Conservation (phyloP, 2,888 invertebrate genomes). For the Aporophyla nigra region DNA sequence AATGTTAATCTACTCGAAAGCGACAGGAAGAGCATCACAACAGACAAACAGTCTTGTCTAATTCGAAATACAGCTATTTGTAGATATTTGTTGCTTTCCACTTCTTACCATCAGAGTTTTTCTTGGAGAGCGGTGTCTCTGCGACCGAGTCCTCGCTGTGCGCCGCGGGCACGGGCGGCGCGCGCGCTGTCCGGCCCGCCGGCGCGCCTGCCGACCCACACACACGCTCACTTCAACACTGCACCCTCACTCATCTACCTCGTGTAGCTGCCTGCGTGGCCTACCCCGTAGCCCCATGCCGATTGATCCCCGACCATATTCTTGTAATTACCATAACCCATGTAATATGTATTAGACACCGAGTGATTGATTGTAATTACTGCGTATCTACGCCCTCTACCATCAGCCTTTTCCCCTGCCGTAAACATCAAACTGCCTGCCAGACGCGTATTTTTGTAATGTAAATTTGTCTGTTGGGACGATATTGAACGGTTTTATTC, state of each 20-base stretch:
- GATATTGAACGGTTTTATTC: constrained; percentile 46
- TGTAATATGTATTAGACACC: constrained; percentile 26
- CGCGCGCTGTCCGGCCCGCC: constrained; percentile 84
- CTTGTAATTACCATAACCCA: constrained; percentile 16
- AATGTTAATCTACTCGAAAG: constrained; percentile 79
- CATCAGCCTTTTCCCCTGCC: constrained; percentile 64
- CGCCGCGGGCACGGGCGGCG: constrained; percentile 92
- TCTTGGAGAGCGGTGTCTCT: constrained; percentile 95
- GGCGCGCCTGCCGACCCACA: constrained; percentile 89
- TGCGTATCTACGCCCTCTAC: constrained; percentile 50
- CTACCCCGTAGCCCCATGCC: constrained; percentile 16
- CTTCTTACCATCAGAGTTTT: constrained; percentile 96
- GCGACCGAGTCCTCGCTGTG: constrained; percentile 96
- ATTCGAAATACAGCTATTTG: constrained; percentile 76
- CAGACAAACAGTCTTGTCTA: constrained; percentile 79
- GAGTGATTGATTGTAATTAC: constrained; percentile 49
- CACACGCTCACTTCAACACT: constrained; percentile 87
- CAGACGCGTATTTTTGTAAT: constrained; percentile 69
- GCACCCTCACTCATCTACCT: constrained; percentile 60
- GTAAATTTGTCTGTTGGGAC: constrained; percentile 51
- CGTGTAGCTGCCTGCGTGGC: constrained; percentile 30
- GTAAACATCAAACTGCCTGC: constrained; percentile 73
- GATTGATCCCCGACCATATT: constrained; percentile 20
- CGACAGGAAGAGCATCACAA: constrained; percentile 83
- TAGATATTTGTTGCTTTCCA: constrained; percentile 70